Percentiles rank a stretch among this genome's conserved stretches.
Evolutionary conservation across 2,113 vertebrate species (phyloP).

Genomic region (Tricholaema leucomelas): DNA sequence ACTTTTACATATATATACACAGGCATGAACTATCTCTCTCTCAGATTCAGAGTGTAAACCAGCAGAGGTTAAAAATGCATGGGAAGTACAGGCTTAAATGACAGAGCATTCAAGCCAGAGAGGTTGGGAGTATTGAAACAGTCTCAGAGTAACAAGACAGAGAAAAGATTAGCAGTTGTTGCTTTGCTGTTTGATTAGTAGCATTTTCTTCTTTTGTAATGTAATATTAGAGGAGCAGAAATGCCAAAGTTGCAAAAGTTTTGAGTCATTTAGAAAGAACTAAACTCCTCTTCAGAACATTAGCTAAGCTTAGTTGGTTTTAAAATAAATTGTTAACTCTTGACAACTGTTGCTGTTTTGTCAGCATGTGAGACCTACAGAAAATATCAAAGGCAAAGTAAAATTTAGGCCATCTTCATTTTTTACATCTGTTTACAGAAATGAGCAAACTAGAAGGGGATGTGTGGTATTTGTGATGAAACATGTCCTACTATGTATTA

Average conservation of each 20-base stretch:
- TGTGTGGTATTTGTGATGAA: conserved; percentile 39
- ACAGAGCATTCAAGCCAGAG: neutral
- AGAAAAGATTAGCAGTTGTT: neutral
- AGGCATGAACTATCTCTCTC: neutral
- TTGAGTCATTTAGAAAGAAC: neutral
- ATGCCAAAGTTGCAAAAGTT: neutral
- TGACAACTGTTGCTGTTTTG: conserved; percentile 9
- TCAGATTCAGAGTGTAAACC: neutral
- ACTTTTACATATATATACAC: neutral
- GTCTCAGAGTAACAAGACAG: neutral
- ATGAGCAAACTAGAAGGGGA: neutral
- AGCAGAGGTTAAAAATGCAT: neutral
- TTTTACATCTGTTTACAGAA: conserved; percentile 63
- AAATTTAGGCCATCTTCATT: conserved; percentile 54
- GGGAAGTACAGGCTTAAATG: neutral
- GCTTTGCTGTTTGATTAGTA: neutral
- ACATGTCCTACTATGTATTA: conserved; percentile 38
- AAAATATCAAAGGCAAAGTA: conserved; percentile 11
- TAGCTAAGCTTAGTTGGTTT: conserved; percentile 3
- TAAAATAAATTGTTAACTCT: neutral
- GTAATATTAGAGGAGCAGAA: neutral
- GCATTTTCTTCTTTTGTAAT: neutral
- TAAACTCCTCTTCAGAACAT: neutral
- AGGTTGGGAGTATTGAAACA: neutral
- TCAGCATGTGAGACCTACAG: neutral